Percentiles rank a stretch among this genome's conserved stretches.
phyloP scores from a whole-genome alignment of 2,888 invertebrate genomes.

The Tachystola acroxantha region DNA sequence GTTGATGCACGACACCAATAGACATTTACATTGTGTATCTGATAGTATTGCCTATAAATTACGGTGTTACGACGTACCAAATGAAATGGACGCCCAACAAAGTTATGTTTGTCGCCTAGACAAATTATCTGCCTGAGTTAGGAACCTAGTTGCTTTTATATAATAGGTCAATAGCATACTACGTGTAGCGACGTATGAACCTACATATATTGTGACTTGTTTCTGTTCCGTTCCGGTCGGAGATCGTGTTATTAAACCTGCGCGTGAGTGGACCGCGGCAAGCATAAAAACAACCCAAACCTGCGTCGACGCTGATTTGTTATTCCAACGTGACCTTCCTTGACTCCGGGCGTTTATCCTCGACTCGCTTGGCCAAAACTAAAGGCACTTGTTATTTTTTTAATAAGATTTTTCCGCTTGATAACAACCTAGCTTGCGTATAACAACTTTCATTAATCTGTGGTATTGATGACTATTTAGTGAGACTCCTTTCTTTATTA shows the following conservation, averaged over 20 bases:
- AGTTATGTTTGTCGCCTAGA: no score
- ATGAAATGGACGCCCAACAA: no score
- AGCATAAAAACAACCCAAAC: conserved; percentile 27
- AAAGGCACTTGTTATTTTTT: conserved; percentile 3
- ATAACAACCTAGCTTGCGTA: not conserved
- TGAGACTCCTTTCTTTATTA: no score
- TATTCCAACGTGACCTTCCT: conserved; percentile 60
- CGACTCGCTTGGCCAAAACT: conserved; percentile 14
- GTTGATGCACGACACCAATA: no score
- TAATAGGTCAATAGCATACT: conserved; percentile 12
- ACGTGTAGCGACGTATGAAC: not conserved
- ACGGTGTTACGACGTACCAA: no score
- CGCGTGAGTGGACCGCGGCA: conserved; percentile 22
- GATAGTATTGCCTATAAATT: no score
- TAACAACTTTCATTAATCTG: not conserved
- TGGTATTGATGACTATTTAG: no score
- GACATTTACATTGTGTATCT: no score
- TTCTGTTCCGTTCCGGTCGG: conserved; percentile 12
- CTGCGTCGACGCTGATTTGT: conserved; percentile 37
- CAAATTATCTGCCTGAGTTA: no score
- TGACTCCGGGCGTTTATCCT: conserved; percentile 48
- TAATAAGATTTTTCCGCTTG: not conserved
- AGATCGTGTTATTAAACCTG: conserved; percentile 27
- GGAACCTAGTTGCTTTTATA: conserved; percentile 2
- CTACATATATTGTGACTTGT: not conserved